These are phyloP conservation scores for Pseudoips prasinana DNA, from an alignment of 2,888 invertebrate species.

Conservation along the genomic window DNA sequence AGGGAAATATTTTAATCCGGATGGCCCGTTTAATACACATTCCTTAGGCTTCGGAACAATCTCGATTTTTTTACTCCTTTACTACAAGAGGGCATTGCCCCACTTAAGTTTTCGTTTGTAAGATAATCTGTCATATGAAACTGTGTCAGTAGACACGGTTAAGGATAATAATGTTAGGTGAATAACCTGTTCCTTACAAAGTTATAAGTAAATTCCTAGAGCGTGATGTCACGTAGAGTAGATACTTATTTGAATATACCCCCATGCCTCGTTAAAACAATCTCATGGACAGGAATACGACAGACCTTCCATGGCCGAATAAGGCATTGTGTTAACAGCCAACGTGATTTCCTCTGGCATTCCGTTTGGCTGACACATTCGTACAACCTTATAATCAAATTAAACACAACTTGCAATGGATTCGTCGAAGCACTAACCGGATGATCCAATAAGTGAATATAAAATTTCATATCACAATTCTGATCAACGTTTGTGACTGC, in stretches of 20 bases:
- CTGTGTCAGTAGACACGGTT: slow-evolving; percentile 59
- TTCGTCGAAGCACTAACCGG: slow-evolving; percentile 59
- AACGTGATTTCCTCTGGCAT: slow-evolving; percentile 75
- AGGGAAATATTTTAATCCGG: slow-evolving; percentile 79
- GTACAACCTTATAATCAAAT: slow-evolving; percentile 62
- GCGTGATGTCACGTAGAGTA: slow-evolving; percentile 45
- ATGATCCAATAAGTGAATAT: slow-evolving; percentile 63
- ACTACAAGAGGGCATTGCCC: slow-evolving; percentile 53
- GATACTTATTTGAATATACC: slow-evolving; percentile 36
- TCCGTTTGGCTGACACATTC: slow-evolving; percentile 70
- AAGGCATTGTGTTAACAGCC: slow-evolving; percentile 70
- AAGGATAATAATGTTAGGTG: slow-evolving; percentile 53
- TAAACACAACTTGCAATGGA: slow-evolving; percentile 63
- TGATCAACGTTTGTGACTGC: slow-evolving; percentile 46
- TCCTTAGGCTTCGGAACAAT: slow-evolving; percentile 64
- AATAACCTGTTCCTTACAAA: slow-evolving; percentile 47
- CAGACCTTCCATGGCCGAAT: slow-evolving; percentile 60
- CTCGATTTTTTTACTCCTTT: slow-evolving; percentile 54
- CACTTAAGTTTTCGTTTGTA: slow-evolving; percentile 48
- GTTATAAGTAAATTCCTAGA: slow-evolving; percentile 36
- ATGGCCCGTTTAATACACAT: slow-evolving; percentile 77
- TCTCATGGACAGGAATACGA: slow-evolving; percentile 54
- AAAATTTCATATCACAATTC: slow-evolving; percentile 52
- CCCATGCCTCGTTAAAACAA: slow-evolving; percentile 20
- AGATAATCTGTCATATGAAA: slow-evolving; percentile 53